Evolutionary conservation across 2,888 invertebrate genomes (phyloP).

Genomic region (Rhyacophila evoluta): DNA sequence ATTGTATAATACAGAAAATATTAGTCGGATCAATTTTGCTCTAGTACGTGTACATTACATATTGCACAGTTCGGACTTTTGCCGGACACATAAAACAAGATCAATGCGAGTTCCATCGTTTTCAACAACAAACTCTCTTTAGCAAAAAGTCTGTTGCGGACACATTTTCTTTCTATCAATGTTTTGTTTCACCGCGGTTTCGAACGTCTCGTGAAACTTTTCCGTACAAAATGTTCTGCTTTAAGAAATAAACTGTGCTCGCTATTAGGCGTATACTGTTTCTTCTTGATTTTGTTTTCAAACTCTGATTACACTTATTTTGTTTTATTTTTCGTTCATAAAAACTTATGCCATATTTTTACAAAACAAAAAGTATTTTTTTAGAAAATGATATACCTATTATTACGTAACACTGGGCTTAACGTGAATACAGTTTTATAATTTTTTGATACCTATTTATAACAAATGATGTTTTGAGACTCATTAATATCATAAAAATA

Average conservation of each 20-base stretch:
- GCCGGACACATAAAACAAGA: not conserved
- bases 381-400: not conserved
- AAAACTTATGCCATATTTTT: not conserved
- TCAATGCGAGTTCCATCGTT: slow-evolving; percentile 7
- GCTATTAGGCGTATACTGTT: not conserved
- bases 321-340: slow-evolving; percentile 12
- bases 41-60: too few species aligned
- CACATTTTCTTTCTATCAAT: slow-evolving; percentile 24
- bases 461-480: too few species aligned
- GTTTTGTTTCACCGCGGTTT: slow-evolving; percentile 7
- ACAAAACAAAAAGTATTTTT: not conserved
- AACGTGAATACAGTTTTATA: too few species aligned
- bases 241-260: slow-evolving; percentile 14
- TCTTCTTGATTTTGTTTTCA: not conserved
- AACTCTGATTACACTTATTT: slow-evolving; percentile 24
- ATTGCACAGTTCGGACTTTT: not conserved
- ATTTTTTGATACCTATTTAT: too few species aligned
- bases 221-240: slow-evolving; percentile 22
- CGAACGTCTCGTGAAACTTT: slow-evolving; percentile 6
- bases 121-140: slow-evolving; percentile 14
- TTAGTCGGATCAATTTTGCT: too few species aligned
- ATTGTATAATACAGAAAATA: too few species aligned
- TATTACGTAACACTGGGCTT: not conserved
- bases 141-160: slow-evolving; percentile 14
- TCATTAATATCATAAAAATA: too few species aligned